phyloP scores from a whole-genome alignment of 2,113 vertebrate genomes.

The Campylomormyrus tamandua region DNA sequence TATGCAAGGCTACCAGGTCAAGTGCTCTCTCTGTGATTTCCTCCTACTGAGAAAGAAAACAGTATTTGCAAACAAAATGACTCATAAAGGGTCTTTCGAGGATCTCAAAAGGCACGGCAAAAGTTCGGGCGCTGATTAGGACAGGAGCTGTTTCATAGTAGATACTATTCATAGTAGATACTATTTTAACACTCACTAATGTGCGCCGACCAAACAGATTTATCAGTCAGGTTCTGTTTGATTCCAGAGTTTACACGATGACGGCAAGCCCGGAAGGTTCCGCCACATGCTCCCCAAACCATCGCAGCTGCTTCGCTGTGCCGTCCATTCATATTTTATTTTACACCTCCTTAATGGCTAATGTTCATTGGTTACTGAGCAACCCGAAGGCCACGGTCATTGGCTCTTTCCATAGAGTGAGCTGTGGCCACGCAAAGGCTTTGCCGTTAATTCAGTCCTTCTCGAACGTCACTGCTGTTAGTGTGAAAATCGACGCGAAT shows the following conservation, averaged over 20 bases:
- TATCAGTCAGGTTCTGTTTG: neutral
- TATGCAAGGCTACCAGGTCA: constrained; percentile 5
- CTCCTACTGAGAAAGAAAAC: neutral
- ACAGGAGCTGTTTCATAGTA: neutral
- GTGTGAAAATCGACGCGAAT: neutral
- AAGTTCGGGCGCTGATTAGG: neutral
- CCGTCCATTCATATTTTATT: constrained; percentile 26
- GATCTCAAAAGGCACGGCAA: neutral
- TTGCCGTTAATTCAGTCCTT: constrained; percentile 38
- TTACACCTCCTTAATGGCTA: constrained; percentile 27
- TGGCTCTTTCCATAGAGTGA: constrained; percentile 41
- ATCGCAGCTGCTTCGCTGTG: neutral
- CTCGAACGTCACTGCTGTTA: constrained; percentile 31
- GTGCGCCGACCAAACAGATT: constrained; percentile 5
- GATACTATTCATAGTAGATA: too few relatives aligned
- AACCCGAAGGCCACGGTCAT: constrained; percentile 34
- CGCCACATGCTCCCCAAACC: neutral
- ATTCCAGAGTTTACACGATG: neutral
- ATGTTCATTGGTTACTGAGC: constrained; percentile 35
- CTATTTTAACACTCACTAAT: neutral
- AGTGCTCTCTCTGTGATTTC: neutral
- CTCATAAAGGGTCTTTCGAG: neutral
- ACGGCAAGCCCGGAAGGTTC: neutral
- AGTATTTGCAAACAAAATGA: neutral
- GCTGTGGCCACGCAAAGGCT: constrained; percentile 32